Evolutionary conservation across 2,113 vertebrate species (phyloP).

Genomic region (Larimichthys polyactis): DNA sequence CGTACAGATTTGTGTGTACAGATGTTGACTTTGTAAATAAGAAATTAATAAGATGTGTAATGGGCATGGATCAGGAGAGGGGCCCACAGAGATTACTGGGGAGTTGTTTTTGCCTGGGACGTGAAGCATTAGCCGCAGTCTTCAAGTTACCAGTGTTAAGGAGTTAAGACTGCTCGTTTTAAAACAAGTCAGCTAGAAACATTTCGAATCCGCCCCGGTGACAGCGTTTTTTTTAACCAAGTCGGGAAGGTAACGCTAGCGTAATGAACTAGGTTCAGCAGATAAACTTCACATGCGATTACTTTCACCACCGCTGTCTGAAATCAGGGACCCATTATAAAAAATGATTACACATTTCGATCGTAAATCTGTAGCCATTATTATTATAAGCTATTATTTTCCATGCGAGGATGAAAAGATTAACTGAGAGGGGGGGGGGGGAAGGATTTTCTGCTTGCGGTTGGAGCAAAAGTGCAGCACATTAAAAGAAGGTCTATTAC

Average conservation of each 20-base stretch:
- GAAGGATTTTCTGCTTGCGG: neutral
- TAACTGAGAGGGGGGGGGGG: neutral
- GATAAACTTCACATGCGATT: no score
- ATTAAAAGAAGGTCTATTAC: conserved; percentile 25
- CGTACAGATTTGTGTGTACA: no score
- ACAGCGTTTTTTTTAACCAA: neutral
- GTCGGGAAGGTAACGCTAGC: no score
- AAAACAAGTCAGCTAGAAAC: conserved; percentile 5
- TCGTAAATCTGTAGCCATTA: neutral
- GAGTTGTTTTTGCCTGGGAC: neutral
- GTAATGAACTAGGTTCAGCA: no score
- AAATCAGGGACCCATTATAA: neutral
- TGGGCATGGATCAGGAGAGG: no score
- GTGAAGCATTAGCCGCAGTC: neutral
- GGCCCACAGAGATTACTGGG: no score
- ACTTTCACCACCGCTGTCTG: neutral
- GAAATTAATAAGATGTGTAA: no score
- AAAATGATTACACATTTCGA: neutral
- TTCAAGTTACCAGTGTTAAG: neutral
- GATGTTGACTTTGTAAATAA: no score
- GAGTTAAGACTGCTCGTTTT: neutral
- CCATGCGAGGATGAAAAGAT: neutral
- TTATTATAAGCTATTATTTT: neutral
- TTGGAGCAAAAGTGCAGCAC: neutral
- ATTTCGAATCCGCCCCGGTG: neutral